phyloP scores from a whole-genome alignment of 2,888 invertebrate species.

The Patella pellucida region DNA sequence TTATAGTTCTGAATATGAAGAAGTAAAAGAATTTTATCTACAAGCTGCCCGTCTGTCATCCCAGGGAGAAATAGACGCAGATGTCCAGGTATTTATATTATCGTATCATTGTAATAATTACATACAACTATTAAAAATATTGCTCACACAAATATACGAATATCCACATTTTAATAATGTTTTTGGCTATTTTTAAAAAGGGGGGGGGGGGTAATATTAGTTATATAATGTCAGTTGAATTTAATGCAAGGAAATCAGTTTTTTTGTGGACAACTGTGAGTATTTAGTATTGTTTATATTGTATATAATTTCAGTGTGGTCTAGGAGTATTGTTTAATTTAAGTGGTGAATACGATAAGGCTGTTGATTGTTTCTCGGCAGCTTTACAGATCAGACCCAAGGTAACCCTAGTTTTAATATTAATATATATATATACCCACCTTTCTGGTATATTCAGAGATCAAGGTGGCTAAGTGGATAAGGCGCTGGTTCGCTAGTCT shows the following conservation, averaged over 20 bases:
- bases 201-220: no score
- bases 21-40: constrained; percentile 62
- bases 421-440: no score
- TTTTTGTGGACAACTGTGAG: no score
- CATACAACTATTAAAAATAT: background rate
- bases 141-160: background rate
- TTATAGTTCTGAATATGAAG: constrained; percentile 51
- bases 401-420: constrained; percentile 67
- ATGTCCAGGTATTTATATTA: constrained; percentile 79
- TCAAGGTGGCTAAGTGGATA: no score
- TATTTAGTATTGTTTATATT: background rate
- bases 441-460: no score
- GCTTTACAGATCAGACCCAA: constrained; percentile 87
- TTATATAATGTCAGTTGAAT: no score
- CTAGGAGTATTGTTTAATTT: constrained; percentile 95
- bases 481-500: no score
- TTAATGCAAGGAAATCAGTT: no score
- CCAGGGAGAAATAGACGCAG: constrained; percentile 78
- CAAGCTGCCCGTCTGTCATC: constrained; percentile 56
- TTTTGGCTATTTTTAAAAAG: no score
- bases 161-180: no score
- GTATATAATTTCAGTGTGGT: constrained; percentile 76
- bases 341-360: constrained; percentile 93
- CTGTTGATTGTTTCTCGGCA: constrained; percentile 94
- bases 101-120: background rate